Base-by-base conservation (phyloP, 1,140 invertebrate genomes). In the Formica exsecta region DNA sequence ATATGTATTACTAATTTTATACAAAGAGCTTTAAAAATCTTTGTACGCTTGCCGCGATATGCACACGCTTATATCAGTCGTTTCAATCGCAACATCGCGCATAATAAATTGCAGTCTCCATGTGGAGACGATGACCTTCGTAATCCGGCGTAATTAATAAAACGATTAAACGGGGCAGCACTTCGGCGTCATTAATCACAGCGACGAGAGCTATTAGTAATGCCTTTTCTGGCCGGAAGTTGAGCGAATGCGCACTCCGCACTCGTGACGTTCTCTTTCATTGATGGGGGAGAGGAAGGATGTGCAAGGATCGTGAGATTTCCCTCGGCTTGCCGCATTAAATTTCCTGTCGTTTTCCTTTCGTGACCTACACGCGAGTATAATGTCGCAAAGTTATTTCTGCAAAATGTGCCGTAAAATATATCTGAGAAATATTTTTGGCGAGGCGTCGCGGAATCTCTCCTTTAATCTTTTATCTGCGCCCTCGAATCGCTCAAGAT, bases 161-260 rank as follows among this genome's bases (percentile, higher is more conserved):
- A 83, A 83, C 68, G 79, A 74, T 57, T 83, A 83, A 83, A 83
- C 79, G 79, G 79, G 61, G 62, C 68, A 25, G 79, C 79, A 83
- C 68, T 74, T 54, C 11, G 22, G 68, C 13, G 68, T 41, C 54
- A 83, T 83, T 83, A 83, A 83, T 83, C 79, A 83, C 79, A 44
- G 54, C 79, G 79, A 83, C 79, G 66, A 74, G 79, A 74, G 79
- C 79, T 83, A 83, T 83, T 83, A 83, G 79, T 83, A 74, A 83
- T 83, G 79, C 68, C 79, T 74, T 83, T 83, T 83, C 79, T 68
- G 41, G 68, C 68, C 79, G 79, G 79, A 83, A 83, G 79, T 83
- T 73, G 79, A 73, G 79, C 68, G 79, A 83, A 83, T 83, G 79
- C 68, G 79, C 79, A 73, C 68, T 74, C 79, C 57, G 79, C 68